Percentiles rank a stretch among this genome's conserved stretches.
phyloP scores from a whole-genome alignment of 2,797 vertebrate genomes.

The Hapalemur alaotrensis region DNA sequence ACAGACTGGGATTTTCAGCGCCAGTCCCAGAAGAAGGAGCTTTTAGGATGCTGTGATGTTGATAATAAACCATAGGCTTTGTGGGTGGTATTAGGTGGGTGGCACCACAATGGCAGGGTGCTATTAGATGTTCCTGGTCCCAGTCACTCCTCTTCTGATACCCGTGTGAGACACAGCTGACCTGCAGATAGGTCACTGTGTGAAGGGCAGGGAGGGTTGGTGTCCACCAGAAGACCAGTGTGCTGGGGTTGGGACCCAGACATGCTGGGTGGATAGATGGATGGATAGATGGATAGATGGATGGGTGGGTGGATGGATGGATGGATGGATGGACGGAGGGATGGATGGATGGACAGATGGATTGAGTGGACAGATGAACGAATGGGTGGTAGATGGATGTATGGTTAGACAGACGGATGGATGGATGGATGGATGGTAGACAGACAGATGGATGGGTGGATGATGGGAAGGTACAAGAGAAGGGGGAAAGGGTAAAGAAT shows the following conservation, averaged over 20 bases:
- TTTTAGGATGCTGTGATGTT: background rate
- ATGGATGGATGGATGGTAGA: background rate
- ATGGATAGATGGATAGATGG: too few relatives aligned
- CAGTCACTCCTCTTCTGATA: background rate
- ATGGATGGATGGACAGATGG: background rate
- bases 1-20: background rate
- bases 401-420: background rate
- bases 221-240: background rate
- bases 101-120: background rate
- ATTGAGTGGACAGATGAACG: background rate
- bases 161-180: background rate
- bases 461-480: background rate
- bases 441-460: background rate
- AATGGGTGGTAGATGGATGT: too few relatives aligned
- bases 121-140: background rate
- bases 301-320: fast-evolving
- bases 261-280: background rate
- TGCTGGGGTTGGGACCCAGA: background rate
- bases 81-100: background rate
- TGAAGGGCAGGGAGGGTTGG: background rate
- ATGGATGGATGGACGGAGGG: too few relatives aligned
- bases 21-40: background rate
- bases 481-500: background rate
- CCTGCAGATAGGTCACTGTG: background rate
- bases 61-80: background rate